Base-by-base conservation (phyloP, 2,113 vertebrate species). In the Hemichromis elongatus region DNA sequence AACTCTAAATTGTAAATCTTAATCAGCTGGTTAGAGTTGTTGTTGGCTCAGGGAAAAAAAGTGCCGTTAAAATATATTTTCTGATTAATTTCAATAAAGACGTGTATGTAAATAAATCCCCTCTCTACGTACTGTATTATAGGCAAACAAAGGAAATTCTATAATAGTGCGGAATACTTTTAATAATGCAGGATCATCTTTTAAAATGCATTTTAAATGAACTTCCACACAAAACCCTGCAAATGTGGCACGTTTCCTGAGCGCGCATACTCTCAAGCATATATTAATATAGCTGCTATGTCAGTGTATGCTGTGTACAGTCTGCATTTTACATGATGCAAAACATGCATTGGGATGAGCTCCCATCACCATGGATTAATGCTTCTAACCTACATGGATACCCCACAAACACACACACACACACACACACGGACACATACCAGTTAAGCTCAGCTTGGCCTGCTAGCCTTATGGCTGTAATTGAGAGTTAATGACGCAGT, bases 401-500 rank as follows among this genome's bases (percentile, higher is more conserved):
- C 37, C 7, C 37, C 80, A 81, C 66, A 68, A 37, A 77, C 54
- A 78, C 70, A 78, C 83, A 52, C 55, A 84, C 40, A 24, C 42
- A 79, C 70, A 35, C 19, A 75, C 63, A 61, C 53, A 63, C 56
- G 63, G 68, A 73, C 84, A 77, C 79, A 85, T 63, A 68, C 47
- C 83, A 63, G 86, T 82, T 85, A 68, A 83, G 89, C 86, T 84
- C 86, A 82, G 66, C 61, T 61, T 47, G 73, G 88, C 92, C 92
- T 92, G 93, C 89, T 84, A 91, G 93, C 91, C 91, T 94, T 93
- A 92, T 91, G 91, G 93, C 90, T 93, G 94, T 95, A 95, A 95
- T 95, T 94, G 93, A 94, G 94, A 95, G 94, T 95, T 95, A 95
- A 95, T 94, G 95, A 94, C 87, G 94, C 95, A 95, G 94, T 95